phyloP scores from a whole-genome alignment of 2,113 vertebrate species.

The Tetrao urogallus region DNA sequence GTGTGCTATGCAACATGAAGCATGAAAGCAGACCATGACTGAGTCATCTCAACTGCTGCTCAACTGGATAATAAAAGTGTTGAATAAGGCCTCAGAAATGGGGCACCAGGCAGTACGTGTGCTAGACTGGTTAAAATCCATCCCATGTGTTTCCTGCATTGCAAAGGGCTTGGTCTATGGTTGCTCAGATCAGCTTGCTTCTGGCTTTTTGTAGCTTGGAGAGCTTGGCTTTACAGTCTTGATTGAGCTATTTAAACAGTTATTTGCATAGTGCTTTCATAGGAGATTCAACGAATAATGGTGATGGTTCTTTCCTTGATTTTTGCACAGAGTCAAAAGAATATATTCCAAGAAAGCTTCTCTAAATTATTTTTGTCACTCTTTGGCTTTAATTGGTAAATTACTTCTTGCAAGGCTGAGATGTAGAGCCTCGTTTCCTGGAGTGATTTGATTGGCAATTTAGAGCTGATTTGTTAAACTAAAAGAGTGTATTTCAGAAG shows the following conservation, averaged over 20 bases:
- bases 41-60: rapidly evolving
- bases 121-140: neutral
- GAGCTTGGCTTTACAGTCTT: neutral
- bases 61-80: neutral
- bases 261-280: neutral
- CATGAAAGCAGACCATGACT: rapidly evolving
- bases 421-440: constrained; percentile 27
- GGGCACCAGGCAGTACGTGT: neutral
- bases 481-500: constrained; percentile 10
- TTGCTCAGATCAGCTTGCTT: neutral
- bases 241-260: neutral
- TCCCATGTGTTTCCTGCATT: rapidly evolving
- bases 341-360: neutral
- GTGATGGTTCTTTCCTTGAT: neutral
- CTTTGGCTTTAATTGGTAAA: constrained; percentile 49
- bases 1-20: rapidly evolving
- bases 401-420: constrained; percentile 37
- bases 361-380: constrained; percentile 12
- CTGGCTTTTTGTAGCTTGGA: neutral
- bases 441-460: constrained; percentile 58
- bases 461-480: constrained; percentile 46
- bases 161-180: neutral
- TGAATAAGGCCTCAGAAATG: neutral
- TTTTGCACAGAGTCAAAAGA: neutral
- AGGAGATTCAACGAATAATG: neutral